Conservation (phyloP, 2,888 invertebrate species). For the Octonoba sinensis region DNA sequence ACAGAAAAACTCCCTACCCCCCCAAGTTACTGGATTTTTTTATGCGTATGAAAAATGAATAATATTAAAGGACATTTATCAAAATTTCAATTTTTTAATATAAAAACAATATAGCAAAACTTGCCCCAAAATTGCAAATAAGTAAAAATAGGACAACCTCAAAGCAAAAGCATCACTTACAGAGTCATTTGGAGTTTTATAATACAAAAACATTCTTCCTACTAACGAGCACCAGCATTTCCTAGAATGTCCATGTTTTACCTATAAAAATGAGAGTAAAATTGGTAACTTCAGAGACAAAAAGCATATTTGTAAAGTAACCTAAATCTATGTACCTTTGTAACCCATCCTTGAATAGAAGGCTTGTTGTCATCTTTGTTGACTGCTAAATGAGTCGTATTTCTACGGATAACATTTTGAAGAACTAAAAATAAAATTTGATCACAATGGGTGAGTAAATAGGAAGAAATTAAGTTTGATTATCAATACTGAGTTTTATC, state of each 20-base stretch:
- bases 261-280: constrained; percentile 12
- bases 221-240: constrained; percentile 96
- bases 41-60: too few relatives aligned
- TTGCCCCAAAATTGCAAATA: too few relatives aligned
- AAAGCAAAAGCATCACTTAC: constrained; percentile 24
- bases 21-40: too few relatives aligned
- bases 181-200: constrained; percentile 89
- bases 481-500: too few relatives aligned
- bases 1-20: too few relatives aligned
- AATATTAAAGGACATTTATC: too few relatives aligned
- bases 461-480: background rate
- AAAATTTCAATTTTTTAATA: too few relatives aligned
- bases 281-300: too few relatives aligned
- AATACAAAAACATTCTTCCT: constrained; percentile 96
- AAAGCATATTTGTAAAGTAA: background rate
- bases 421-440: constrained; percentile 73
- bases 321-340: constrained; percentile 77
- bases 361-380: constrained; percentile 87
- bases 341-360: constrained; percentile 94
- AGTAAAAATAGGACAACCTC: too few relatives aligned
- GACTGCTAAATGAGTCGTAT: constrained; percentile 72
- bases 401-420: constrained; percentile 77
- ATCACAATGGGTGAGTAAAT: background rate
- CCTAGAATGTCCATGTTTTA: constrained; percentile 88
- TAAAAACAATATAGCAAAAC: too few relatives aligned